Conservation (phyloP, 2,113 vertebrate genomes). For the Heterotis niloticus region DNA sequence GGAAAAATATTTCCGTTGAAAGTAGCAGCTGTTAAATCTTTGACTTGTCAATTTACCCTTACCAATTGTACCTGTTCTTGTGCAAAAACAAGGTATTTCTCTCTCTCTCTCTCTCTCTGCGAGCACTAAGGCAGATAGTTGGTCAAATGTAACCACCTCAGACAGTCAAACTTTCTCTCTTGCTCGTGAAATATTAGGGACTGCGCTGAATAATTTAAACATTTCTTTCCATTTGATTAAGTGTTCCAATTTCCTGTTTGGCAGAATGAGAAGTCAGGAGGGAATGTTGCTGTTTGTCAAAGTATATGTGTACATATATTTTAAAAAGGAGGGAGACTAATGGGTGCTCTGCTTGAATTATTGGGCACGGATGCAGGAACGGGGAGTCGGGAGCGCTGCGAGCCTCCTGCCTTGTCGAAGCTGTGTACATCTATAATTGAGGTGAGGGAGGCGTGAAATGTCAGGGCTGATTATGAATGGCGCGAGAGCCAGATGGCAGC, state of each 20-base stretch:
- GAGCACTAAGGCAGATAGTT: neutral
- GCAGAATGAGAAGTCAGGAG: neutral
- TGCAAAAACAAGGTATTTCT: neutral
- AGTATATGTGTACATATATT: neutral
- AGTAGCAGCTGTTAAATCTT: too few species aligned
- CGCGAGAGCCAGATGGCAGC: neutral
- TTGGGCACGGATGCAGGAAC: neutral
- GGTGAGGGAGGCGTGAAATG: constrained; percentile 1
- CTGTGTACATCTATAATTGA: neutral
- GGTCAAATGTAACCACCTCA: neutral
- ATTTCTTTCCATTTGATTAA: neutral
- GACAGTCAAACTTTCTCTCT: neutral
- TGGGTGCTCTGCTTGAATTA: neutral
- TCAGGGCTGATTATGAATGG: constrained; percentile 5
- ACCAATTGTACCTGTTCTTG: too few species aligned
- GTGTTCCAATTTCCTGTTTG: neutral
- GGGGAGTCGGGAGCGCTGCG: neutral
- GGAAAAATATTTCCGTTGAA: too few species aligned
- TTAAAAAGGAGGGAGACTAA: neutral
- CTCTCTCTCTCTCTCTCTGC: neutral
- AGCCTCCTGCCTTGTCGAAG: neutral
- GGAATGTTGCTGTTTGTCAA: neutral
- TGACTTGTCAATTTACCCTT: too few species aligned
- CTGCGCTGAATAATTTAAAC: neutral
- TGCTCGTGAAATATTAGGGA: neutral